Evolutionary conservation across 2,888 invertebrate species (phyloP).

Genomic region (Tigriopus californicus): DNA sequence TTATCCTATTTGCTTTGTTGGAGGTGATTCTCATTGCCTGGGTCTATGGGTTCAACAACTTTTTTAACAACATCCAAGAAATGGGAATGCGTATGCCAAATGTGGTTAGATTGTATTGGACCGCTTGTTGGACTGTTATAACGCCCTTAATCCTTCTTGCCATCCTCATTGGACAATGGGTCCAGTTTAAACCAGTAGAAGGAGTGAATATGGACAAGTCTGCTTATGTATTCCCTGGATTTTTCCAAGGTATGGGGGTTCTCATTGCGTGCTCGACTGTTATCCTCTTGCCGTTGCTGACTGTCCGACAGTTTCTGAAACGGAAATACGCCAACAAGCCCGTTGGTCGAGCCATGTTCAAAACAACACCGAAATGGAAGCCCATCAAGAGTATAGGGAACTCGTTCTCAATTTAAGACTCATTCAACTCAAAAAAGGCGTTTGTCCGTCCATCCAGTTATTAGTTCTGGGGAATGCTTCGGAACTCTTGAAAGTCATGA

Average conservation of each 20-base stretch:
- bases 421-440: too few species aligned
- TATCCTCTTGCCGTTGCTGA: neutral
- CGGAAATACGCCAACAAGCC: neutral
- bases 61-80: conserved; percentile 5
- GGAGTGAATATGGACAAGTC: too few species aligned
- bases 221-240: neutral
- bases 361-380: neutral
- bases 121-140: neutral
- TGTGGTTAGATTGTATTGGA: neutral
- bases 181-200: neutral
- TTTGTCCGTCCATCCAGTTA: too few species aligned
- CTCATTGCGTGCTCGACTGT: neutral
- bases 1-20: conserved; percentile 4
- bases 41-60: conserved; percentile 13
- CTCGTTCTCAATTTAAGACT: too few species aligned
- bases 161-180: neutral
- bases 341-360: neutral
- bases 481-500: too few species aligned
- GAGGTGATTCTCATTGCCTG: conserved; percentile 4
- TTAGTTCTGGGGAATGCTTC: too few species aligned
- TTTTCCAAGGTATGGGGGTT: neutral
- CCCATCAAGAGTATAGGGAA: neutral
- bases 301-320: neutral
- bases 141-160: neutral
- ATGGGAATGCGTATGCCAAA: neutral